Evolutionary conservation across 2,797 vertebrate species (phyloP).

Genomic region (Xenopus petersii): DNA sequence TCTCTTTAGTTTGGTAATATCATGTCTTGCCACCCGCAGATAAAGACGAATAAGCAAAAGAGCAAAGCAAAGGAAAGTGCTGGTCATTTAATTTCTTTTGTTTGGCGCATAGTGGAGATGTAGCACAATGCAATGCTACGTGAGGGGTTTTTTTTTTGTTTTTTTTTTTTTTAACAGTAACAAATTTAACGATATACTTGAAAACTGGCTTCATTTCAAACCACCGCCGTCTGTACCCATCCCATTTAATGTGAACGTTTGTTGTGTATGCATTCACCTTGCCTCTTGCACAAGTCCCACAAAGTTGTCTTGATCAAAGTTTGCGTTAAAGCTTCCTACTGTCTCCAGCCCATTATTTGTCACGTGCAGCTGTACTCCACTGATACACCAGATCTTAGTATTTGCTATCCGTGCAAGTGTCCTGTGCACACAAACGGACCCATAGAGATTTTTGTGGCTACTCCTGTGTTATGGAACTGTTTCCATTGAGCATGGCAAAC

Average conservation of each 20-base stretch:
- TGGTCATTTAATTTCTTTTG: slow-evolving; percentile 73
- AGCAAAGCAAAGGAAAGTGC: slow-evolving; percentile 69
- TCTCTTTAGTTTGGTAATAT: slow-evolving; percentile 68
- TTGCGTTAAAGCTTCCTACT: slow-evolving; percentile 65
- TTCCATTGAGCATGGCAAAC: slow-evolving; percentile 70
- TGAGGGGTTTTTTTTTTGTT: too few relatives aligned
- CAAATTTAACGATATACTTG: slow-evolving; percentile 85
- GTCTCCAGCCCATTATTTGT: slow-evolving; percentile 71
- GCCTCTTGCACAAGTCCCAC: slow-evolving; percentile 79
- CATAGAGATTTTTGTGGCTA: slow-evolving; percentile 63
- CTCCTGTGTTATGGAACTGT: slow-evolving; percentile 67
- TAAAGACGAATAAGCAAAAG: slow-evolving; percentile 50
- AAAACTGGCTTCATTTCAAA: slow-evolving; percentile 86
- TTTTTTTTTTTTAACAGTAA: slow-evolving; percentile 51
- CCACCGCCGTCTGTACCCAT: slow-evolving; percentile 85
- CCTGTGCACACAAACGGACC: slow-evolving; percentile 64
- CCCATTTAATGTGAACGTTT: slow-evolving; percentile 97
- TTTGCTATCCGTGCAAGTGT: slow-evolving; percentile 49
- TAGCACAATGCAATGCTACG: slow-evolving; percentile 62
- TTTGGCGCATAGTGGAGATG: slow-evolving; percentile 64
- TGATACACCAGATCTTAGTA: slow-evolving; percentile 51
- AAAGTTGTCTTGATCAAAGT: slow-evolving; percentile 65
- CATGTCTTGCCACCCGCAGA: slow-evolving; percentile 60
- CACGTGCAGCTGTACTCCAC: slow-evolving; percentile 61
- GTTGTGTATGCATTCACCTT: slow-evolving; percentile 79